These are phyloP conservation scores for Girardia tigrina DNA, from an alignment of 2,888 invertebrate species.

Conservation along the genomic window DNA sequence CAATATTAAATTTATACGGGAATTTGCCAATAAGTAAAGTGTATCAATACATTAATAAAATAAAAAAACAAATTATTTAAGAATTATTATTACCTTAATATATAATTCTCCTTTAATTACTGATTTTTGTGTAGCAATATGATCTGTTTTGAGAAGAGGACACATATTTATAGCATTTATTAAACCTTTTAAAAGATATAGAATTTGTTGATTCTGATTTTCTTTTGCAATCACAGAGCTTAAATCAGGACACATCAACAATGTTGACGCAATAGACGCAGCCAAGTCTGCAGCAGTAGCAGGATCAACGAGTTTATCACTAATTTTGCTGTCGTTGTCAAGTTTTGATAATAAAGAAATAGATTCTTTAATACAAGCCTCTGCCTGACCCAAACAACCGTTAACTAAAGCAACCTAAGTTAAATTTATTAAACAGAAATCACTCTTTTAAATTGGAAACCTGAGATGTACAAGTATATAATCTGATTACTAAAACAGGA, in stretches of 20 bases:
- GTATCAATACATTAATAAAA: too few species aligned
- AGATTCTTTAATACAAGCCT: conserved; percentile 27
- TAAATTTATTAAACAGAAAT: not conserved
- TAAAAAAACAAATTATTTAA: too few species aligned
- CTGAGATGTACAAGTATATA: conserved; percentile 74
- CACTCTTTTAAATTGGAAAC: conserved; percentile 50
- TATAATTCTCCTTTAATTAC: conserved; percentile 4
- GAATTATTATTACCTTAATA: too few species aligned
- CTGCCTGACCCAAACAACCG: conserved; percentile 34
- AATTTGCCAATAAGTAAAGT: too few species aligned
- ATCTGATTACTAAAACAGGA: conserved; percentile 63
- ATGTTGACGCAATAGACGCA: conserved; percentile 19
- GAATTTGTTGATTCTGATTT: conserved; percentile 25
- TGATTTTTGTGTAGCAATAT: not conserved
- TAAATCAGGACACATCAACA: conserved; percentile 31
- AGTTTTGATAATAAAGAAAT: conserved; percentile 27
- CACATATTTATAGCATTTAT: conserved; percentile 24
- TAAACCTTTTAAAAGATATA: conserved; percentile 33
- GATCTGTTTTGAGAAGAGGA: not conserved
- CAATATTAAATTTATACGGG: too few species aligned
- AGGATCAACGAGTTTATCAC: not conserved
- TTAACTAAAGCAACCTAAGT: conserved; percentile 59
- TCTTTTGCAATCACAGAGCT: not conserved
- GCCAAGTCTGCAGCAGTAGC: conserved; percentile 27
- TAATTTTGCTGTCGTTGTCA: not conserved